Percentiles rank a stretch among this genome's conserved stretches.
Evolutionary conservation across 2,113 vertebrate species (phyloP).

Genomic region (Nesogale talazaci): DNA sequence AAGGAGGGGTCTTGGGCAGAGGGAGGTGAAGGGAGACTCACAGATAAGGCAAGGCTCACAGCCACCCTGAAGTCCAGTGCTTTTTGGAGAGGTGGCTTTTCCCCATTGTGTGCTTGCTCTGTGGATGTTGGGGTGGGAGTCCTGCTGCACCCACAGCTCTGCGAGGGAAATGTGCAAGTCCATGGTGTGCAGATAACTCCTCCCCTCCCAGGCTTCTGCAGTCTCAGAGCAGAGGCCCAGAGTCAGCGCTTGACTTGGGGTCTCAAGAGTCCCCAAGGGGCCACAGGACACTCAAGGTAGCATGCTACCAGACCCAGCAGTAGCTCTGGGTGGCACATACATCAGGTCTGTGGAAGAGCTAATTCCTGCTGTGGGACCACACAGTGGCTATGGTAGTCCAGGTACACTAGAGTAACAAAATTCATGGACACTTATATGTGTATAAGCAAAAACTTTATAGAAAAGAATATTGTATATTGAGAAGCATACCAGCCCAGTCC

Average conservation of each 20-base stretch:
- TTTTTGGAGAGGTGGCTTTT: neutral
- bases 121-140: neutral
- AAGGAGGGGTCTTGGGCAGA: neutral
- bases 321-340: no score
- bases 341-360: no score
- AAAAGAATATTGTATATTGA: no score
- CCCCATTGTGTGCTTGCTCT: neutral
- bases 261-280: neutral
- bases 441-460: no score
- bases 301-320: neutral
- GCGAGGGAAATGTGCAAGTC: neutral
- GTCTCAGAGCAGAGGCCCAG: neutral
- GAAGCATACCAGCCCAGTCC: no score
- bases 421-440: no score
- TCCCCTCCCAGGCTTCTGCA: neutral
- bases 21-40: neutral
- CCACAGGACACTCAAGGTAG: neutral
- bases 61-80: rapidly evolving
- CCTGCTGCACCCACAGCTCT: neutral
- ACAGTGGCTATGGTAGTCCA: neutral
- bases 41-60: rapidly evolving
- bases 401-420: no score
- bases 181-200: rapidly evolving
- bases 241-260: neutral
- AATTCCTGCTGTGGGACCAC: neutral